Evolutionary conservation across 2,113 vertebrate genomes (phyloP), one percentile per base, ranked within the genome.

Genomic region (Acanthisitta chloris): DNA sequence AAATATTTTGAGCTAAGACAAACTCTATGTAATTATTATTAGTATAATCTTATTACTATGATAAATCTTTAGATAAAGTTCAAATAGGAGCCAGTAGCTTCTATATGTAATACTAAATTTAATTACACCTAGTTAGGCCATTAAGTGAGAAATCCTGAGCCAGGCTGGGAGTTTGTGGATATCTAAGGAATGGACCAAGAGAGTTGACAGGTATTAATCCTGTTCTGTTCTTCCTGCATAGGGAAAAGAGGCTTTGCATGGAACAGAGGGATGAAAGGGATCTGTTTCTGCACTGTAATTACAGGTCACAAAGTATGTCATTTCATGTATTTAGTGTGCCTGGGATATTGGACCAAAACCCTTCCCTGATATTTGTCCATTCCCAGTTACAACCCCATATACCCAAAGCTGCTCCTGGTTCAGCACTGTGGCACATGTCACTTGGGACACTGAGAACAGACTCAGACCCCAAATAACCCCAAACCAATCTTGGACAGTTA

Each of bases 1-100:
- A 94, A 94, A 29, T 69, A 83, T 90, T 94, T 74, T 70, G 29
- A 86, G 66, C 43, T 49, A 69, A 90, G 52, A 86, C 36, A 90
- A 94, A 74, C 91, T 76, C 38, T 54, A 81, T 4, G 5, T 43
- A 90, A 40, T 91, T 92, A 40, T 91, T 92, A 87, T 84, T 95
- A 72, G 43, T 51, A 49, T 46, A 91, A 92, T 66, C 49, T 62
- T 83, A 92, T 93, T 86, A 94, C 5, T 2, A 52, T 43, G 59
- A 91, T 65, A 78, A 89, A 74, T 91, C 90, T 90, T 91, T 42
- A 88, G 65, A 83, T 40, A 81, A 92, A 88, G 52, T 89, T 94
- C 72, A 92, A 62, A 67, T 25, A 29, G 49, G 29, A 93, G 57
- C 62, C 40, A 83, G 25, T 23, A 73, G 26, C n/a, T 87, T 71